Percentiles rank a stretch among this genome's conserved stretches.
Evolutionary conservation across 2,888 invertebrate species (phyloP).

Genomic region (Chaetogeoica ovagalla): DNA sequence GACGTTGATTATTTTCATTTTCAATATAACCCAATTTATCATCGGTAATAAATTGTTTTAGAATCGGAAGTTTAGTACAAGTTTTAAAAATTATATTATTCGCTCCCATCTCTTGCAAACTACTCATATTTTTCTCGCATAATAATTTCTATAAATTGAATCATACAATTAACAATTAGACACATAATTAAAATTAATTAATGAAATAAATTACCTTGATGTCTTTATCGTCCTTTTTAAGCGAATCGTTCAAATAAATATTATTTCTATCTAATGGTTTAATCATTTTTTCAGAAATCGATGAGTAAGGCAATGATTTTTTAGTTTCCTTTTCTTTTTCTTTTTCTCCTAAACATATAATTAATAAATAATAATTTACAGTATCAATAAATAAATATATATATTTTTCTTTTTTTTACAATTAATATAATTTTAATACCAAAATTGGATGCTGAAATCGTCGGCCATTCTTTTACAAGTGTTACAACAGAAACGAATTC

Average conservation of each 20-base stretch:
- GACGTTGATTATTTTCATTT: constrained; percentile 66
- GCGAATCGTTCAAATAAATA: constrained; percentile 21
- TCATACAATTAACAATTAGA: neutral
- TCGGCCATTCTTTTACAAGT: constrained; percentile 47
- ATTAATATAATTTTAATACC: constrained; percentile 5
- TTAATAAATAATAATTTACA: no score
- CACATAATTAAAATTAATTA: neutral
- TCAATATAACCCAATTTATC: constrained; percentile 59
- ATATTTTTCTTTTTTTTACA: neutral
- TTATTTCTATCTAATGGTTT: constrained; percentile 48
- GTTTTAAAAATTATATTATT: constrained; percentile 80
- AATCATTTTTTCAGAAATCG: constrained; percentile 38
- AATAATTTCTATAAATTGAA: constrained; percentile 70
- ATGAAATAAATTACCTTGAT: constrained; percentile 30
- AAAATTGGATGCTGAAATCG: neutral
- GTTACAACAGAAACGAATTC: constrained; percentile 37
- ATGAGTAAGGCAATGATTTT: constrained; percentile 32
- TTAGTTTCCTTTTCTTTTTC: constrained; percentile 38
- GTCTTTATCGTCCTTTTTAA: constrained; percentile 41
- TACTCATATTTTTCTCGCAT: constrained; percentile 74
- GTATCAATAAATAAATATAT: no score
- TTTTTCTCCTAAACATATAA: constrained; percentile 14
- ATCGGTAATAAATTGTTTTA: constrained; percentile 67
- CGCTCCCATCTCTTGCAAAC: constrained; percentile 79
- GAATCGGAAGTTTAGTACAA: constrained; percentile 75